Evolutionary conservation across 2,888 invertebrate genomes (phyloP).

Genomic region (Synergus umbraculus): DNA sequence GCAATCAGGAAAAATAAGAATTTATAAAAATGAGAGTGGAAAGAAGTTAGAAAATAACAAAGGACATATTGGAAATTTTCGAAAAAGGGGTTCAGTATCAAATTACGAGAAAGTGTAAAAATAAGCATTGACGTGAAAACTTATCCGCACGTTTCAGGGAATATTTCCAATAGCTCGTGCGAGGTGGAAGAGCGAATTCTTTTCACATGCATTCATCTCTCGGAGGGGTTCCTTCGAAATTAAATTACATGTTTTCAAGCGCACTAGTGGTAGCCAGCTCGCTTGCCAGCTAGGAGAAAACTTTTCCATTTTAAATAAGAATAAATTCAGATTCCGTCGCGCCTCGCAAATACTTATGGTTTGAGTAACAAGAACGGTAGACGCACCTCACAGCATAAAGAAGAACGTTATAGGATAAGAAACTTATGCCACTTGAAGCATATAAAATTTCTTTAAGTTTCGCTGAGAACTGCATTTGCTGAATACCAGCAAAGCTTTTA

Average conservation of each 20-base stretch:
- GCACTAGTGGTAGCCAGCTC: constrained; percentile 37
- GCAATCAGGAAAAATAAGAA: too few species aligned
- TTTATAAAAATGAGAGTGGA: not conserved
- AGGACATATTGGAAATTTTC: not conserved
- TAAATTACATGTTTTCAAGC: constrained; percentile 69
- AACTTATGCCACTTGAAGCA: constrained; percentile 58
- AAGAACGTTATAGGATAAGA: constrained; percentile 51
- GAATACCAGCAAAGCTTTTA: constrained; percentile 20
- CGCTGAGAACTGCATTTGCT: constrained; percentile 42
- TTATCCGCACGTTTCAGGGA: constrained; percentile 45
- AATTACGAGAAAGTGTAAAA: constrained; percentile 5
- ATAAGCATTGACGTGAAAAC: constrained; percentile 50
- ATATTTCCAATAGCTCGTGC: constrained; percentile 45
- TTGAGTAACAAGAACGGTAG: constrained; percentile 46
- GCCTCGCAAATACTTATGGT: constrained; percentile 52
- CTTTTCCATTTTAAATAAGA: constrained; percentile 72
- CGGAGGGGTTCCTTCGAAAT: constrained; percentile 61
- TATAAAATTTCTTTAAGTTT: constrained; percentile 57
- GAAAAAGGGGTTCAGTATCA: not conserved
- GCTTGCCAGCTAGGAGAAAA: constrained; percentile 57
- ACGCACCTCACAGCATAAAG: constrained; percentile 43
- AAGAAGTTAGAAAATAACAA: not conserved
- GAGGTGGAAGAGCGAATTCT: constrained; percentile 47
- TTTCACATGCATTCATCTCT: constrained; percentile 54
- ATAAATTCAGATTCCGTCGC: constrained; percentile 68